Evolutionary conservation across 23 tunicate species (phyloP), one percentile per base, ranked within the genome.

Genomic region (Trididemnum miniatum): DNA sequence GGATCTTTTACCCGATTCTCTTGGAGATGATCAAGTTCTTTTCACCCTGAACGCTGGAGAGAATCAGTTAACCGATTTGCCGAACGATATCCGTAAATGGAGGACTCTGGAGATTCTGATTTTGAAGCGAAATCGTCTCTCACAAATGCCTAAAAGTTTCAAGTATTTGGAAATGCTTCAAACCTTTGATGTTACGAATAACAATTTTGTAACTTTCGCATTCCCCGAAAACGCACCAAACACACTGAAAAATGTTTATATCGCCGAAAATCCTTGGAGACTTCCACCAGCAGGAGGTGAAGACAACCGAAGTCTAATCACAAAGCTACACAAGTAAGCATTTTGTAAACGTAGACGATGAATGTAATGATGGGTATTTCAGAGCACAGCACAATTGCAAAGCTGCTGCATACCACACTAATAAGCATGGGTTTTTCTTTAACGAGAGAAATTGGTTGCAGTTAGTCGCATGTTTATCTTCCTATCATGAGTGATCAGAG

Each of bases 251-350:
- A 65, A 33, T 0, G 32, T 93, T 22, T 65, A 80, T 40, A 35
- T 88, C 1, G 76, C 87, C n/a, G 89, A 81, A 20, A 93, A 93
- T 51, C 93, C 98, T 52, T 93, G 98, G 98, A 80, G 92, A 24
- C 76, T 93, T 1, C 98, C 98, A 26, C 93, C 94, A 22, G 63
- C 62, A 23, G 93, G 80, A 33, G 93, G 89, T 40, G 98, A 93
- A 72, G 98, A 93, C 73, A 76, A 84, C 51, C 44, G 82, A 38
- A 93, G 90, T 83, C 71, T 93, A 24, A 93, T 93, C 59, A 93
- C 94, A 31, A 80, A 76, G 51, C 77, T 88, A 26, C 87, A 76
- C 87, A 84, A 82, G 91, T 92, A 51, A 73, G 31, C 4, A 62
- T 24, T 62, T 29, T 57, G 30, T 31, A 29, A 22, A 5, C 1